Conservation (phyloP, 2,113 vertebrate genomes). For the Macrotis lagotis region DNA sequence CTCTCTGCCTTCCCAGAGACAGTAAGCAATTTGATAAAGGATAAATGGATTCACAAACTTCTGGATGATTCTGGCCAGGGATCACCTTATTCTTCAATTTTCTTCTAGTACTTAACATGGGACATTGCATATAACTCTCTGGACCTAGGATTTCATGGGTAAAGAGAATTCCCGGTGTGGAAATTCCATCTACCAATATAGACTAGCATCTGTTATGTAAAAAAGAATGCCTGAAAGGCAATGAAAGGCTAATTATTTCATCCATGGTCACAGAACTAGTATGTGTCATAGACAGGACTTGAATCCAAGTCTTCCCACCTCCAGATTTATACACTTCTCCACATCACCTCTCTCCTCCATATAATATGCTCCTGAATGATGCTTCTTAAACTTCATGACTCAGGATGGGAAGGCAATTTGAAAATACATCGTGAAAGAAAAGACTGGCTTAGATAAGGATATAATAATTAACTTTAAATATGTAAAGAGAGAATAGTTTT, state of each 20-base stretch:
- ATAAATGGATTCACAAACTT: neutral
- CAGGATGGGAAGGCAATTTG: neutral
- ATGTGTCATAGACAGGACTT: neutral
- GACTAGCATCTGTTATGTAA: neutral
- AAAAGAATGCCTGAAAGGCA: neutral
- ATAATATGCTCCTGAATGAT: neutral
- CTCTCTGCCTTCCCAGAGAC: neutral
- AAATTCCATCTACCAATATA: neutral
- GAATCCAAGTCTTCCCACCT: neutral
- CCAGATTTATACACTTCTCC: neutral
- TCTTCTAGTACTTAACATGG: neutral
- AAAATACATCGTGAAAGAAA: neutral
- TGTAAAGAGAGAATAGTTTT: neutral
- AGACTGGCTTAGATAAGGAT: neutral
- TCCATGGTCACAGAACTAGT: neutral
- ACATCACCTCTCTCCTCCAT: neutral
- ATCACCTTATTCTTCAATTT: neutral
- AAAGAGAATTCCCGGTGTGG: neutral
- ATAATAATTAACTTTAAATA: neutral
- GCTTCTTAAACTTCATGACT: neutral
- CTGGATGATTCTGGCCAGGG: neutral
- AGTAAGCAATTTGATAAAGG: neutral
- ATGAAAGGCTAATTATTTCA: neutral
- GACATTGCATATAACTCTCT: neutral
- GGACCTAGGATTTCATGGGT: neutral